Percentiles rank a stretch among this genome's conserved stretches.
Evolutionary conservation across 2,888 invertebrate genomes (phyloP).

Genomic region (Drosophila conformis): DNA sequence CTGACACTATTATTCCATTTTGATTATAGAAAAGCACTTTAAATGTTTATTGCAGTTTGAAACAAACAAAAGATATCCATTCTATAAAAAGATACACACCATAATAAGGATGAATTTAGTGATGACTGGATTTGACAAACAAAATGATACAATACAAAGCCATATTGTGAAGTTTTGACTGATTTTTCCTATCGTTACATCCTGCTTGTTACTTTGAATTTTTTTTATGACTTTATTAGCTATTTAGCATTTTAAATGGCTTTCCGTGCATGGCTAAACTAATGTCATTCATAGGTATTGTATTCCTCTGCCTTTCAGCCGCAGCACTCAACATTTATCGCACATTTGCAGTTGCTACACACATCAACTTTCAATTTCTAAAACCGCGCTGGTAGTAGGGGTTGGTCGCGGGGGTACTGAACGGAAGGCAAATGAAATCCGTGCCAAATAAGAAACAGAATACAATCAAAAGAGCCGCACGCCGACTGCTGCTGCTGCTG

Average conservation of each 20-base stretch:
- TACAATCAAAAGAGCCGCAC: slow-evolving; percentile 54
- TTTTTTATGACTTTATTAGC: not conserved
- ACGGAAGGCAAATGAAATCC: slow-evolving; percentile 55
- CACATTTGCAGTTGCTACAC: slow-evolving; percentile 54
- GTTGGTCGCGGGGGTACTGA: not conserved
- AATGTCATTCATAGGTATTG: slow-evolving; percentile 20
- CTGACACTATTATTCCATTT: slow-evolving; percentile 3
- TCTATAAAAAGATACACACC: not conserved
- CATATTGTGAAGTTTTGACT: too few species aligned
- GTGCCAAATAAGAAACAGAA: slow-evolving; percentile 65
- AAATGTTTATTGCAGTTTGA: not conserved
- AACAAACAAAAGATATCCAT: not conserved
- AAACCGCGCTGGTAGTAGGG: slow-evolving; percentile 10
- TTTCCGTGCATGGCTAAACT: not conserved
- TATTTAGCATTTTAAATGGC: slow-evolving; percentile 15
- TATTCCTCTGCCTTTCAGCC: not conserved
- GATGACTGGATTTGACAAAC: not conserved
- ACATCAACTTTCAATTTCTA: slow-evolving; percentile 58
- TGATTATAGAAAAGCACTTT: not conserved
- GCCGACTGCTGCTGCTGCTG: slow-evolving; percentile 29
- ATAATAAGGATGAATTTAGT: not conserved
- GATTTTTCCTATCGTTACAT: not conserved
- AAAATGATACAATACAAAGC: not conserved
- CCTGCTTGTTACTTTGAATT: not conserved
- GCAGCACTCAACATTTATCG: slow-evolving; percentile 55